phyloP scores from a whole-genome alignment of 2,888 invertebrate genomes.

The Lutraria lutraria region DNA sequence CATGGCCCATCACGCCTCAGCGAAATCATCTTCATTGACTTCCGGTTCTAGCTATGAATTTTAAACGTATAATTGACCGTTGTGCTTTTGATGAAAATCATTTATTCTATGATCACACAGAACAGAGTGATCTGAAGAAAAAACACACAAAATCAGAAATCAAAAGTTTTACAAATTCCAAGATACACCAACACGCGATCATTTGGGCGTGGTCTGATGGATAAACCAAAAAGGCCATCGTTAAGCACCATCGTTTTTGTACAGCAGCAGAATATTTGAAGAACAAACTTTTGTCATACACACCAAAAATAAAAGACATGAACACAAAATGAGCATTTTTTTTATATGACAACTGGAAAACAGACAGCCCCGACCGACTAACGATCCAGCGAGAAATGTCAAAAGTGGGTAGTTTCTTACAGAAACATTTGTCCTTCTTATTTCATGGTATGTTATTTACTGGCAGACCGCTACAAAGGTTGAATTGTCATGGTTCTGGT shows the following conservation, averaged over 20 bases:
- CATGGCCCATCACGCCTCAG: conserved; percentile 50
- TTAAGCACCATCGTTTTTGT: too few species aligned
- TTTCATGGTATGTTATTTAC: background rate
- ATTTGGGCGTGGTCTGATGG: too few species aligned
- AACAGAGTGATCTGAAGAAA: background rate
- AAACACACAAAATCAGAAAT: too few species aligned
- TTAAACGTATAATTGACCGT: background rate
- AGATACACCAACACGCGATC: too few species aligned
- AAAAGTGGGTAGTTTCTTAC: background rate
- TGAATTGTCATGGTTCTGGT: background rate
- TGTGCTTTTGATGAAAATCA: background rate
- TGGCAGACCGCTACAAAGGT: background rate
- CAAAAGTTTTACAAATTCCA: too few species aligned
- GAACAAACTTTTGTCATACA: too few species aligned
- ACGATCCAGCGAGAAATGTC: background rate
- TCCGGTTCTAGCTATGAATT: background rate
- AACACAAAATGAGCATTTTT: too few species aligned
- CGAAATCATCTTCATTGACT: background rate
- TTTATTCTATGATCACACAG: background rate
- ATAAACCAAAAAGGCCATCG: too few species aligned
- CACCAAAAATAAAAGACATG: too few species aligned
- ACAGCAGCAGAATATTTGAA: too few species aligned
- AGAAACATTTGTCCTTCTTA: background rate
- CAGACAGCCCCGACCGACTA: background rate
- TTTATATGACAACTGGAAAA: too few species aligned